Conservation (phyloP, 2,888 invertebrate species). For the Dugesia japonica region DNA sequence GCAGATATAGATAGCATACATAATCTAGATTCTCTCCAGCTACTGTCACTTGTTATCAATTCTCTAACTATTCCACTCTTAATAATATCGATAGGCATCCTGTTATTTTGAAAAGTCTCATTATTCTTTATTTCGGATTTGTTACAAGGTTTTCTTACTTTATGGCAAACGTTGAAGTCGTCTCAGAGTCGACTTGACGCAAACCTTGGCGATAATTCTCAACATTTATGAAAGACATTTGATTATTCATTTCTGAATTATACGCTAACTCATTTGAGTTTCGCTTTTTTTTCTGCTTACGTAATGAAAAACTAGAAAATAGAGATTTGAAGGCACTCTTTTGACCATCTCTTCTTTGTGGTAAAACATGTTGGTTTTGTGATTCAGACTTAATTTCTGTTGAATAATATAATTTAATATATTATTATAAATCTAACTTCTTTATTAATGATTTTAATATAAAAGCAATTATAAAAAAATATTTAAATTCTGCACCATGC, state of each 20-base stretch:
- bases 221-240: constrained; percentile 8
- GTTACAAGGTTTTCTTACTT: background rate
- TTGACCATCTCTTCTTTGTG: constrained; percentile 12
- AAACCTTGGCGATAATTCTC: constrained; percentile 11
- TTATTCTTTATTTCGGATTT: background rate
- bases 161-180: constrained; percentile 11
- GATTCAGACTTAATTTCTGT: background rate
- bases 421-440: no score
- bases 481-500: no score
- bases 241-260: constrained; percentile 3
- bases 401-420: no score
- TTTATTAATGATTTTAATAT: no score
- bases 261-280: background rate
- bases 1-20: background rate
- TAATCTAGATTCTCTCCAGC: constrained; percentile 1
- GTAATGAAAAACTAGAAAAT: constrained; percentile 20
- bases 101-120: background rate
- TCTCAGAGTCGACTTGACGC: background rate
- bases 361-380: background rate
- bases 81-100: background rate
- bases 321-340: constrained; percentile 14
- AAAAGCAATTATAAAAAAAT: no score
- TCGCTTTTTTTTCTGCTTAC: constrained; percentile 2
- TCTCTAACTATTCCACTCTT: constrained; percentile 1
- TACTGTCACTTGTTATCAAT: background rate